These are phyloP conservation scores for Mesocentrotus franciscanus DNA, from an alignment of 53 echinoderm and acorn worm genomes.

Conservation along the genomic window DNA sequence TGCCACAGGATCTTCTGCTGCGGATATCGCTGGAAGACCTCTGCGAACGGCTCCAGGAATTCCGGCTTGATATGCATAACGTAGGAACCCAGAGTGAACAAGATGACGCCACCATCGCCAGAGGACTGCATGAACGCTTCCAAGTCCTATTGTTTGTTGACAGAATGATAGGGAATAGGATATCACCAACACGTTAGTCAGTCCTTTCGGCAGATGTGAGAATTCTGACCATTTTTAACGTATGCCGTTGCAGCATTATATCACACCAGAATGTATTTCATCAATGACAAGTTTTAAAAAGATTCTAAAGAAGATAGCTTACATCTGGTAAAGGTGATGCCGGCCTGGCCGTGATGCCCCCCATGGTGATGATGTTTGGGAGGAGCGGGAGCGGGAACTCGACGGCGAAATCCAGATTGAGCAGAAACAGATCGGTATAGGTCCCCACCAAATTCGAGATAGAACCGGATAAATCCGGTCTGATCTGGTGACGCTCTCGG, in stretches of 20 bases:
- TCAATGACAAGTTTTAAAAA: too few species aligned
- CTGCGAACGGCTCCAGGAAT: constrained; percentile 19
- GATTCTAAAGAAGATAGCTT: background rate
- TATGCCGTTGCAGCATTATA: too few species aligned
- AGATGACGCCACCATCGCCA: constrained; percentile 48
- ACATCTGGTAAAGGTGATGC: constrained; percentile 30
- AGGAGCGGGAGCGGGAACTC: constrained; percentile 11
- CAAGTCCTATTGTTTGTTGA: constrained; percentile 8
- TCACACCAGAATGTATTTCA: too few species aligned
- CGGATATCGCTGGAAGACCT: constrained; percentile 13
- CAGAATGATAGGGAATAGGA: background rate
- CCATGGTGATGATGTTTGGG: constrained; percentile 32
- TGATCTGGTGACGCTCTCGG: background rate
- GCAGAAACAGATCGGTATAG: constrained; percentile 44
- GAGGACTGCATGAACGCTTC: constrained; percentile 46
- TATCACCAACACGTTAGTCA: background rate
- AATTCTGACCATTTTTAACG: background rate
- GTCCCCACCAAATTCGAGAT: background rate
- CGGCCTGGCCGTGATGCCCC: constrained; percentile 49
- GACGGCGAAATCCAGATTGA: constrained; percentile 41
- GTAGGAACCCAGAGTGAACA: constrained; percentile 63
- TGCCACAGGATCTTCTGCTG: constrained; percentile 57
- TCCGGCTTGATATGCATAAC: background rate
- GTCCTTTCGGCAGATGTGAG: too few species aligned
- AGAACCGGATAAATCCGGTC: constrained; percentile 42